Base-by-base conservation (phyloP, 2,797 vertebrate genomes). In the Podarcis lilfordi region DNA sequence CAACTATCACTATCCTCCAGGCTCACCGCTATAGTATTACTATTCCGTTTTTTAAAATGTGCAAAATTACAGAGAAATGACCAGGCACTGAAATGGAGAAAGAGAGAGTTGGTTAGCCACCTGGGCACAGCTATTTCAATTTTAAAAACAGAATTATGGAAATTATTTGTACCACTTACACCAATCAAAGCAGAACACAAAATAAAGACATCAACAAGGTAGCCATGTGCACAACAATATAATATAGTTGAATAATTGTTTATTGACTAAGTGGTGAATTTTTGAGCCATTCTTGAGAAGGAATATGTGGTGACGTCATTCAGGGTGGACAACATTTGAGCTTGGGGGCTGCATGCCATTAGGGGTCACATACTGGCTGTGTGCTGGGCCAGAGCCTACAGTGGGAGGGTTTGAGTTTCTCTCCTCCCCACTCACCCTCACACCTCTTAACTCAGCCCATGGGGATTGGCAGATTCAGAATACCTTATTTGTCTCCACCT, bases 1-100 rank as follows among this genome's bases (percentile, higher is more conserved):
- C 86, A 92, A 88, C 87, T 93, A 78, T 91, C 91, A 88, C 89
- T 93, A 68, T 85, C 29, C 11, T 75, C 79, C 90, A 90, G 89
- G 59, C 82, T 74, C 13, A 71, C 72, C 75, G 90, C 86, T 84
- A 69, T 88, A 91, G 0, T 89, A 84, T 64, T 72, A 59, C 71
- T 59, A 69, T 80, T 91, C 69, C 45, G 86, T 5, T 6, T 86
- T 89, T 89, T 40, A 85, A 93, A 91, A 86, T 71, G 37, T 43
- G 3, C 61, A 91, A 43, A 86, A 92, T 90, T 85, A 69, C 80
- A 71, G 80, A 77, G 45, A 55, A 61, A 80, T 80, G 8, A 27
- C 23, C n/a, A 35, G 80, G 74, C 59, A 29, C 43, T 85, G 5
- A 25, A 89, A 80, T 21, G 80, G 29, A 79, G 7, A 25, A 3